Conservation (phyloP, 2,113 vertebrate species). For the Pithys albifrons region DNA sequence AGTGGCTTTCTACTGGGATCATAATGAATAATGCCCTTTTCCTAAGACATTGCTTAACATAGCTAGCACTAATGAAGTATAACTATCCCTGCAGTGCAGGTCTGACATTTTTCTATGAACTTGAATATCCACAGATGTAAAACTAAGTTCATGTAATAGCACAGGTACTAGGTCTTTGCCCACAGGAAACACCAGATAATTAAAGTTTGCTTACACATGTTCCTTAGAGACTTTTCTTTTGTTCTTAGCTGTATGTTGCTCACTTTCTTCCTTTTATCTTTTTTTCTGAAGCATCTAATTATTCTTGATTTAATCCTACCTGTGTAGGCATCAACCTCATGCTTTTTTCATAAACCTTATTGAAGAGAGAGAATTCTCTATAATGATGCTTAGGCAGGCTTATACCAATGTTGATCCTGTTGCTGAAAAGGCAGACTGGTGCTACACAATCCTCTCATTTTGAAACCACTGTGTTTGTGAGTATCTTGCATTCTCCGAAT, state of each 20-base stretch:
- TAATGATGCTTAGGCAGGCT: neutral
- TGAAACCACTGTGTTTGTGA: neutral
- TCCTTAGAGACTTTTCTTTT: neutral
- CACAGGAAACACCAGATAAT: neutral
- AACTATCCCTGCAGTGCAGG: neutral
- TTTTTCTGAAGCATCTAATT: neutral
- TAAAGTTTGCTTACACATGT: neutral
- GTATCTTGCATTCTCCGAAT: neutral
- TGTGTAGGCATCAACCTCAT: neutral
- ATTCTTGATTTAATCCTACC: neutral
- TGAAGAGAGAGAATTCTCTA: neutral
- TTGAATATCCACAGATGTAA: neutral
- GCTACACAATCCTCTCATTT: neutral
- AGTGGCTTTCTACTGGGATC: neutral
- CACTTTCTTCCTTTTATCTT: neutral
- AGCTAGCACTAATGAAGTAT: neutral
- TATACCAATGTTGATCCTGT: neutral
- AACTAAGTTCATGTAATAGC: neutral
- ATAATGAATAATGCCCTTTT: neutral
- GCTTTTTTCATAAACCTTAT: neutral
- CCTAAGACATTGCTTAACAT: neutral
- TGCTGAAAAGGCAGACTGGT: neutral
- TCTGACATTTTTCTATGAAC: neutral
- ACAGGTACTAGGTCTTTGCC: neutral
- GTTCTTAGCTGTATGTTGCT: neutral